Conservation (phyloP, 1,140 invertebrate genomes). For the Paracyclopina nana region DNA sequence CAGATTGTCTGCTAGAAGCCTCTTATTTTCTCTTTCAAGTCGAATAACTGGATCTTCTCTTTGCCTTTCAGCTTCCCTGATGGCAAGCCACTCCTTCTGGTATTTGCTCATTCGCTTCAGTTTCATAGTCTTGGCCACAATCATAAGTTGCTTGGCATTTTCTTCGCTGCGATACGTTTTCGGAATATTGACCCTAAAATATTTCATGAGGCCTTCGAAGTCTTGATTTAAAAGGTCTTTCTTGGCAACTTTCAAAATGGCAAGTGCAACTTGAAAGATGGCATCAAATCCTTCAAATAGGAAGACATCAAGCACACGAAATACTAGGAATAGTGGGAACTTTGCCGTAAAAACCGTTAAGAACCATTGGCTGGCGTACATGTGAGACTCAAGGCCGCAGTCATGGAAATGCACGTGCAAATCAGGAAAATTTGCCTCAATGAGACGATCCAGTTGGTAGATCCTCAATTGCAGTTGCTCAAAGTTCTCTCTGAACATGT, state of each 20-base stretch:
- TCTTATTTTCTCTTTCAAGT: slow-evolving; percentile 35
- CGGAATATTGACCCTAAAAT: slow-evolving; percentile 80
- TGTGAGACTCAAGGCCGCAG: slow-evolving; percentile 85
- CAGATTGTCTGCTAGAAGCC: slow-evolving; percentile 30
- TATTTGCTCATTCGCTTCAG: slow-evolving; percentile 89
- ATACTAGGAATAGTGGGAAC: slow-evolving; percentile 91
- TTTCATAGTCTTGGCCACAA: slow-evolving; percentile 69
- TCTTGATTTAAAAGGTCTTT: slow-evolving; percentile 84
- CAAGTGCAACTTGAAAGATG: slow-evolving; percentile 39
- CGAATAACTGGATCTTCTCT: slow-evolving; percentile 36
- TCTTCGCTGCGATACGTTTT: slow-evolving; percentile 87
- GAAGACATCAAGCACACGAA: slow-evolving; percentile 91
- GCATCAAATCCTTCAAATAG: slow-evolving; percentile 80
- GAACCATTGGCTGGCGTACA: slow-evolving; percentile 99
- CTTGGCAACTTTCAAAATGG: slow-evolving; percentile 43
- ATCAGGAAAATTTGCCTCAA: slow-evolving; percentile 43
- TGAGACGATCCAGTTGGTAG: slow-evolving; percentile 84
- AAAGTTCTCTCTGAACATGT: slow-evolving; percentile 90
- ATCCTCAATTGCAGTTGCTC: slow-evolving; percentile 82
- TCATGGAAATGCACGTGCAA: slow-evolving; percentile 31
- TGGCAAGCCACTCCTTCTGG: slow-evolving; percentile 66
- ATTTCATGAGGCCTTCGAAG: slow-evolving; percentile 83
- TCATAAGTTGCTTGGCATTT: slow-evolving; percentile 64
- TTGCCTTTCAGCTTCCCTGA: slow-evolving; percentile 41
- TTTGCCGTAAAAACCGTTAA: slow-evolving; percentile 93